These are phyloP conservation scores for Clarias magur DNA, from an alignment of 2,113 vertebrate species.

Conservation along the genomic window DNA sequence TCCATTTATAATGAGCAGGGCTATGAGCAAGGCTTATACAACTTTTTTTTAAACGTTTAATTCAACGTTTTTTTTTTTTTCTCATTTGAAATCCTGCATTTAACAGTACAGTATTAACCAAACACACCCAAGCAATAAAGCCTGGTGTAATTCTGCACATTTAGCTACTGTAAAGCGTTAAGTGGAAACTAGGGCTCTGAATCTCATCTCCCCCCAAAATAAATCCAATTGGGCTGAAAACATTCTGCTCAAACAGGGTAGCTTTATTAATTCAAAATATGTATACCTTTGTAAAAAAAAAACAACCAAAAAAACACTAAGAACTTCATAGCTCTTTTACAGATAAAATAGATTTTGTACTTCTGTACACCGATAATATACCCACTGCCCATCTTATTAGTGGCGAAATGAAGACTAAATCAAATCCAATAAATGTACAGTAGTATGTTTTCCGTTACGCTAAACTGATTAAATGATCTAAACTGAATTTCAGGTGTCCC, in stretches of 20 bases:
- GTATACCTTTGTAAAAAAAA: not conserved
- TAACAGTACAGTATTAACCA: not conserved
- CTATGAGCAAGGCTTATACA: not conserved
- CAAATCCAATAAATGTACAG: not conserved
- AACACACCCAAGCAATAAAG: not conserved
- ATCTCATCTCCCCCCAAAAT: not conserved
- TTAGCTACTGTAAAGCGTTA: not conserved
- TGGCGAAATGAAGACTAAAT: not conserved
- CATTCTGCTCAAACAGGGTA: not conserved
- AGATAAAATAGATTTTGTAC: not conserved
- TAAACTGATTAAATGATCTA: not conserved
- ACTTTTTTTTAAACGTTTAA: not conserved
- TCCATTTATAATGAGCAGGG: slow-evolving; percentile 14
- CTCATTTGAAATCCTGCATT: not conserved
- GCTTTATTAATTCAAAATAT: not conserved
- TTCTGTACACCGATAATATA: not conserved
- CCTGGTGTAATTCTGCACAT: not conserved
- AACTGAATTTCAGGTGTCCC: not conserved
- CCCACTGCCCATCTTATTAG: not conserved
- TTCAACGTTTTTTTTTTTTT: no score
- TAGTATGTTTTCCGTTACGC: not conserved
- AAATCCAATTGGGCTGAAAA: not conserved
- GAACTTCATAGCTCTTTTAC: not conserved
- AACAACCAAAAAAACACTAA: not conserved
- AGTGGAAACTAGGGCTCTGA: not conserved